Base-by-base conservation (phyloP, 1,140 invertebrate genomes). In the Diorhabda sublineata region DNA sequence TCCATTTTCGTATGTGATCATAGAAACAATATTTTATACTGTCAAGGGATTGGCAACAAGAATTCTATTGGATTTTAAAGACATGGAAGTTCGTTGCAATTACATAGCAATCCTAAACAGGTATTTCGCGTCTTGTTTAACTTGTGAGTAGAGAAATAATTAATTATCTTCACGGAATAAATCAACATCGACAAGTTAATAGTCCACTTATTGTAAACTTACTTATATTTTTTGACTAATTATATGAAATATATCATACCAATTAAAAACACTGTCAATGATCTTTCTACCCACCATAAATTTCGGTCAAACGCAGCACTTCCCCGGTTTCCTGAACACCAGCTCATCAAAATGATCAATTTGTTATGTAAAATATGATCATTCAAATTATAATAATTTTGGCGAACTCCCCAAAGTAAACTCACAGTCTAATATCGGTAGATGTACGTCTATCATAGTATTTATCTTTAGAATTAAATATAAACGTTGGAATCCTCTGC, bases 351-450 rank as follows among this genome's bases (percentile, higher is more conserved):
- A 52, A 52, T 52, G 47, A 52, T 52, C n/a, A 52, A 52, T 52
- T n/a, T 52, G 6, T 52, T 52, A 52, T 52, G 47, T 52, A 52
- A 52, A 52, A 52, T 52, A 52, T n/a, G 47, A 52, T n/a, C 47
- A 52, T 2, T n/a, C 6, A 3, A 6, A 52, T 52, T 52, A 6
- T n/a, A n/a, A 8, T n/a, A 3, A 52, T 52, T 52, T 52, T 3
- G 47, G 47, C 4, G 47, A 52, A 52, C 6, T 6, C 6, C n/a
- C n/a, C n/a, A 52, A 26, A 52, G n/a, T 52, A 52, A 6, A 4
- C 0, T 52, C 47, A 52, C 47, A 52, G 47, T 52, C 47, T 52
- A 52, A 52, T n/a, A 52, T 26, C 26, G 26, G 26, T 26, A 26
- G 26, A 26, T 26, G 26, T 26, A 26, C 26, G 26, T 26, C 26